Conservation (phyloP, 2,888 invertebrate genomes). For the Perizoma affinitatum region DNA sequence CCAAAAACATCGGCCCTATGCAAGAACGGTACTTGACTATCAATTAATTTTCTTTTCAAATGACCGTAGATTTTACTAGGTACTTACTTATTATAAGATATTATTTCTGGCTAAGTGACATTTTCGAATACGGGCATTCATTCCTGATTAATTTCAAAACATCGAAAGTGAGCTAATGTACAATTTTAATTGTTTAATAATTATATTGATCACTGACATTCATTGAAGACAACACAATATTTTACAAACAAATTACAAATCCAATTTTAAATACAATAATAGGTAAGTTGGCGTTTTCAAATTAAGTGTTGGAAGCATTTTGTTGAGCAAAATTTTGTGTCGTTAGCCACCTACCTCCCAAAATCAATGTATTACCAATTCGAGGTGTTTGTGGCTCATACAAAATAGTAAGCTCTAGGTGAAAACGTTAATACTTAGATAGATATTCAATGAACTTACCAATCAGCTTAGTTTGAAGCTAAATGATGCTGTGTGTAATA, state of each 20-base stretch:
- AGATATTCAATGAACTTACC: slow-evolving; percentile 9
- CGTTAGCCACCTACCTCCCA: slow-evolving; percentile 1
- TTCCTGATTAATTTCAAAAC: slow-evolving; percentile 29
- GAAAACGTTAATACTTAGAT: slow-evolving; percentile 7
- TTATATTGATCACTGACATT: slow-evolving; percentile 16
- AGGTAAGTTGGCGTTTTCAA: slow-evolving; percentile 40
- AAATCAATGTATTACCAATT: slow-evolving; percentile 17
- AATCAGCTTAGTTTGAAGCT: neutral
- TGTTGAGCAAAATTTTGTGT: slow-evolving; percentile 38
- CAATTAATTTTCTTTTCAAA: no score
- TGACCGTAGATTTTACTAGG: no score
- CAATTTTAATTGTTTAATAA: slow-evolving; percentile 13
- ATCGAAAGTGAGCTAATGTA: slow-evolving; percentile 19
- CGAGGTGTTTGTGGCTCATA: neutral
- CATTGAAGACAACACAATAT: slow-evolving; percentile 23
- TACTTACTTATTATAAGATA: no score
- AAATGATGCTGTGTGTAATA: no score
- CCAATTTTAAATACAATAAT: slow-evolving; percentile 28
- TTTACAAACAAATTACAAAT: slow-evolving; percentile 27
- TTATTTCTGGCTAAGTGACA: slow-evolving; percentile 1
- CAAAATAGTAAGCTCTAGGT: slow-evolving; percentile 15
- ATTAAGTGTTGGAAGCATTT: slow-evolving; percentile 39
- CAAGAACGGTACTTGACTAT: neutral
- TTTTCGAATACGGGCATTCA: slow-evolving; percentile 7
- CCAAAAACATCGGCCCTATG: slow-evolving; percentile 3